Evolutionary conservation across 2,113 vertebrate genomes (phyloP).

Genomic region (Solenodon paradoxus): DNA sequence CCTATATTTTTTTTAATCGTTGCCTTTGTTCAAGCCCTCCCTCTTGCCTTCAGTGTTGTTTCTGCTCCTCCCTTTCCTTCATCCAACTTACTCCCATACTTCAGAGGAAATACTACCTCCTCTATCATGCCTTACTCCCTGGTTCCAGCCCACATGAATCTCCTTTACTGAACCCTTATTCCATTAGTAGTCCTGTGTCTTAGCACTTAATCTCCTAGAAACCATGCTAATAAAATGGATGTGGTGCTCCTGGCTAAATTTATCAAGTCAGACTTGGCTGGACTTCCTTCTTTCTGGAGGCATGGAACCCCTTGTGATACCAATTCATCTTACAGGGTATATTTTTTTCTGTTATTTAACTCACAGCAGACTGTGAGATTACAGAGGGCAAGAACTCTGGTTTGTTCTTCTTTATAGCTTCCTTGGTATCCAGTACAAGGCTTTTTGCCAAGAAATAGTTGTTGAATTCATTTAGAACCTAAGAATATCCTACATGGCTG

Average conservation of each 20-base stretch:
- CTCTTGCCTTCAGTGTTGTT: background rate
- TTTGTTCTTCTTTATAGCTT: conserved; percentile 8
- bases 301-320: conserved; percentile 38
- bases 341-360: conserved; percentile 32
- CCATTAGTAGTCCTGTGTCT: conserved; percentile 35
- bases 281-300: conserved; percentile 45
- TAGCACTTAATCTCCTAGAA: conserved; percentile 54
- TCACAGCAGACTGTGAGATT: background rate
- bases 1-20: background rate
- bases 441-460: background rate
- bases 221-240: conserved; percentile 58
- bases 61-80: background rate
- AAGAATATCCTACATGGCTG: background rate
- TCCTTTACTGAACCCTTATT: conserved; percentile 29
- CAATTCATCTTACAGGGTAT: background rate
- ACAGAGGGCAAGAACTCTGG: background rate
- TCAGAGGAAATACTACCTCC: background rate
- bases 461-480: background rate
- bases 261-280: conserved; percentile 59
- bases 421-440: background rate
- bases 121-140: background rate
- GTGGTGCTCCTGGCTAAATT: conserved; percentile 53
- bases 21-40: background rate
- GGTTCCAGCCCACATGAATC: background rate
- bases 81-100: background rate